A percentile compares a stretch with the other conserved stretches of the same genome.
Evolutionary conservation across 2,888 invertebrate species (phyloP).

Genomic region (Agrochola macilenta): DNA sequence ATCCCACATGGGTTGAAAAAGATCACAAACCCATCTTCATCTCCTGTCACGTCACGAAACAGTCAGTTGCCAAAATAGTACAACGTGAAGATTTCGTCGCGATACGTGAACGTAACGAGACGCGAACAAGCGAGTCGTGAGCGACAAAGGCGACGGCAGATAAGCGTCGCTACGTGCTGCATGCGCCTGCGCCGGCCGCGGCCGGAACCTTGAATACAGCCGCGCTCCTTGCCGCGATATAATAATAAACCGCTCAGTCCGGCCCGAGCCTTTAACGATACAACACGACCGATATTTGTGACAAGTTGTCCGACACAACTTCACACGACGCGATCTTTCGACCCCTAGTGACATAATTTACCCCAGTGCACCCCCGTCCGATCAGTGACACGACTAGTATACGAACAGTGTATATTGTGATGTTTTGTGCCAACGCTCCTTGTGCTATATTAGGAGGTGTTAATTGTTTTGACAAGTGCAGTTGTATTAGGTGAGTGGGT

Average conservation of each 20-base stretch:
- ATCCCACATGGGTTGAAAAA: background rate
- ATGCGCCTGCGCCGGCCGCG: constrained; percentile 75
- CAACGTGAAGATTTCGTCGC: constrained; percentile 36
- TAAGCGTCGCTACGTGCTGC: constrained; percentile 84
- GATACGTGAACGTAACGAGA: constrained; percentile 49
- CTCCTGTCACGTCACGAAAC: constrained; percentile 34
- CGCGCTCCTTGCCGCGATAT: constrained; percentile 87
- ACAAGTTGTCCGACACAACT: constrained; percentile 68
- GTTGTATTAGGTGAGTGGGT: constrained; percentile 80
- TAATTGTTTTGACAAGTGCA: constrained; percentile 74
- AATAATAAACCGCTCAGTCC: constrained; percentile 89
- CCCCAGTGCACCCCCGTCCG: constrained; percentile 61
- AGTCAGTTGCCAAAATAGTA: constrained; percentile 29
- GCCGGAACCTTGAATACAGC: constrained; percentile 86
- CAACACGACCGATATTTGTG: constrained; percentile 83
- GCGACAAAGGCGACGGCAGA: constrained; percentile 83
- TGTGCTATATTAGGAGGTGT: constrained; percentile 84
- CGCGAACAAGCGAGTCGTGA: constrained; percentile 71
- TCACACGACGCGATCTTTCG: constrained; percentile 61
- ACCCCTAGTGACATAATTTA: constrained; percentile 63
- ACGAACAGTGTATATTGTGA: constrained; percentile 86
- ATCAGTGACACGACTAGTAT: constrained; percentile 81
- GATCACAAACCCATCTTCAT: constrained; percentile 21
- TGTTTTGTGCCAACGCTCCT: constrained; percentile 85
- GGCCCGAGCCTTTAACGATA: constrained; percentile 86